Evolutionary conservation across 2,113 vertebrate genomes (phyloP), one percentile per base, ranked within the genome.

Genomic region (Canis aureus): DNA sequence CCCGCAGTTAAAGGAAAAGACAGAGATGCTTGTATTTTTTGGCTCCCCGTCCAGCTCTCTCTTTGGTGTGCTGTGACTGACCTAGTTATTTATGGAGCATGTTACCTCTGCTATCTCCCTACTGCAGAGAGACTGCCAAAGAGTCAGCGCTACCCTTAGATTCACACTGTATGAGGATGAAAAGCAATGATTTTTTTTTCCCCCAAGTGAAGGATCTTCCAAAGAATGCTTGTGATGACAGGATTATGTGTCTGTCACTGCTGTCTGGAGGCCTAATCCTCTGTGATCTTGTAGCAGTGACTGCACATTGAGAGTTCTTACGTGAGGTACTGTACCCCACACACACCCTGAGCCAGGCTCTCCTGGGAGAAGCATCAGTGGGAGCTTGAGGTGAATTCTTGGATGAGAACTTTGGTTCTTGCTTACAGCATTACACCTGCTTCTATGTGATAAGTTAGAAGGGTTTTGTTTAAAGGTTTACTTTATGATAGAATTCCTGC

Each of bases 181-280:
- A 95, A 57, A 74, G 15, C 23, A 87, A 51, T 57, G 13, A 5
- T 64, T 43, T 53, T 38, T 51, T 16, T 5, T 3, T 0, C 29
- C 49, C 15, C 5, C 51, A 60, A 43, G 43, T 57, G 53, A 96
- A 93, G 23, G 59, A 53, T 90, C 51, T 81, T 59, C 67, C 20
- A 59, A 12, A 25, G 76, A 87, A 29, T 53, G 20, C 3, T 74
- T 27, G 51, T 55, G 62, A 71, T 78, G 55, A 81, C 35, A 29
- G 87, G 64, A 51, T 83, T 93, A 69, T n/a, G 19, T 10, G 8
- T 89, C 89, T 84, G 74, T 81, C 23, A 1, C 43, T 87, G n/a
- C 1, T 53, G n/a, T 51, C 2, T 3, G 43, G 53, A 97, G 29
- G 64, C 32, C 94, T 91, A 82, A 43, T 93, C 76, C 16, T 97